Base-by-base conservation (phyloP, 2,888 invertebrate species). In the Teleogryllus oceanicus region DNA sequence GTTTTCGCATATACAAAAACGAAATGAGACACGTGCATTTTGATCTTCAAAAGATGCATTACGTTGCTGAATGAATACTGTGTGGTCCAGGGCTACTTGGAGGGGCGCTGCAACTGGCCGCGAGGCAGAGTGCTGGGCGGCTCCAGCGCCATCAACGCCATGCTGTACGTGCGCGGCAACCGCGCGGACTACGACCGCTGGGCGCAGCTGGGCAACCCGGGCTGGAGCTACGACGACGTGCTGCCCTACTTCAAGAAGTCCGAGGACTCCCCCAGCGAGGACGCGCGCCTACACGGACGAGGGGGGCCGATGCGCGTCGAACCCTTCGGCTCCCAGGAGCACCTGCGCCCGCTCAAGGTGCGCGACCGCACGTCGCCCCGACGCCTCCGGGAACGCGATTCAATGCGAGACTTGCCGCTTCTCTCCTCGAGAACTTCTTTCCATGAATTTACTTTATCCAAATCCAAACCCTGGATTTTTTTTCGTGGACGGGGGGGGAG, bases 101-200 rank as follows among this genome's bases (percentile, higher is more conserved):
- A 85, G 13, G 84, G 85, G n/a, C 80, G 83, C 12, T 90, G 91
- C 83, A 86, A 84, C 79, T 91, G 90, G 90, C 88, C 90, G 0
- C 87, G 90, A 37, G 92, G 92, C 0, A 92, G 92, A 84, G 89
- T 89, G 16, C 86, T 92, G 21, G 94, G 94, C 0, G 94, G 94
- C 0, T 88, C 89, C 2, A 91, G 92, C 18, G 87, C 88, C 0
- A 88, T 92, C 3, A 93, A 93, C 85, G 91, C 88, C 16, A 91
- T 93, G 92, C 80, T 92, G 0, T 91, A 93, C 84, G 85, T 92
- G 0, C 87, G 91, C 8, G 93, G 93, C 0, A 91, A 91, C 85
- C 88, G 89, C 8, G 84, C 84, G 4, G 93, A 94, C 84, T 94
- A 89, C 84, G 90, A 94, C 84, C 84, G 86, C 0, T 94, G 94